These are phyloP conservation scores for Coregonus clupeaformis DNA, from an alignment of 2,113 vertebrate genomes.

Conservation along the genomic window DNA sequence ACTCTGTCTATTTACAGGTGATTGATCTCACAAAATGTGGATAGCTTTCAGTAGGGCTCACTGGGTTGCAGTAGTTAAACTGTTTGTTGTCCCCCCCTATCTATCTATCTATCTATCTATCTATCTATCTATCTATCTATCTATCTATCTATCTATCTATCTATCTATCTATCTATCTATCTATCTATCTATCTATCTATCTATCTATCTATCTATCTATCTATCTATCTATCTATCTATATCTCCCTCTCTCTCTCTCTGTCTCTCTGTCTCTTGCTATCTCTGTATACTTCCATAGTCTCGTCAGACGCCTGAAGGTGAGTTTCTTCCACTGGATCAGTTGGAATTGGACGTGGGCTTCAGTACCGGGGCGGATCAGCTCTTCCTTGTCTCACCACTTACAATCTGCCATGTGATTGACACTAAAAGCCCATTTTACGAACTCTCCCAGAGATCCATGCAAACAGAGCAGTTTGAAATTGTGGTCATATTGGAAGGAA, in stretches of 20 bases:
- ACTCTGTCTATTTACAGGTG: conserved; percentile 26
- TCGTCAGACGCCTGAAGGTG: conserved; percentile 97
- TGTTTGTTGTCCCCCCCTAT: conserved; percentile 4
- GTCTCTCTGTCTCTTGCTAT: conserved; percentile 39
- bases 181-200: too few relatives aligned
- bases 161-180: too few relatives aligned
- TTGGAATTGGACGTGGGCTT: conserved; percentile 98
- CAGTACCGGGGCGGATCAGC: conserved; percentile 97
- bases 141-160: too few relatives aligned
- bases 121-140: too few relatives aligned
- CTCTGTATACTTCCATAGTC: conserved; percentile 80
- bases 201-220: too few relatives aligned
- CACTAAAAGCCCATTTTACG: conserved; percentile 98
- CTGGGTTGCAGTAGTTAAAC: conserved; percentile 47
- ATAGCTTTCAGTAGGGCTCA: conserved; percentile 58
- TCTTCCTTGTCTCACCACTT: conserved; percentile 97
- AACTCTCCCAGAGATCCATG: conserved; percentile 97
- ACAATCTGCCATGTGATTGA: conserved; percentile 99
- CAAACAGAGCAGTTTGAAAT: conserved; percentile 98
- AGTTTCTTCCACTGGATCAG: conserved; percentile 97
- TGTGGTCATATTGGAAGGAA: conserved; percentile 98
- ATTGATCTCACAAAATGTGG: conserved; percentile 60
- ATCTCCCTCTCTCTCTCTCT: too few relatives aligned
- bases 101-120: too few relatives aligned
- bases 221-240: too few relatives aligned